Percentiles rank a stretch among this genome's conserved stretches.
phyloP scores from a whole-genome alignment of 2,888 invertebrate genomes.

The Endotricha flammealis region DNA sequence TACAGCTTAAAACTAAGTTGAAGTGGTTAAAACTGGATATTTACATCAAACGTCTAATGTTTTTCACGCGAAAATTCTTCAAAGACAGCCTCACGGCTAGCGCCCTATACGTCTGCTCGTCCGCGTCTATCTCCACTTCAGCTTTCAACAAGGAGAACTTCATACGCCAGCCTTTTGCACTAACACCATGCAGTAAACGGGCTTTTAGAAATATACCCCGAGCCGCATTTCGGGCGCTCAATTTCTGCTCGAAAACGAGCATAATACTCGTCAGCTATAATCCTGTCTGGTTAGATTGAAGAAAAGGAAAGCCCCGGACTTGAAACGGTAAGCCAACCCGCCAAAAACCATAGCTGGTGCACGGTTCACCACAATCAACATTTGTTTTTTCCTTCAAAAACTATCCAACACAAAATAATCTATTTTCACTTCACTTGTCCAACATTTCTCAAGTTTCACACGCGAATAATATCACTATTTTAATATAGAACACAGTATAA shows the following conservation, averaged over 20 bases:
- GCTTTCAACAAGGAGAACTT: constrained; percentile 61
- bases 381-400: constrained; percentile 42
- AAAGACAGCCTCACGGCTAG: constrained; percentile 57
- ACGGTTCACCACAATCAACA: constrained; percentile 58
- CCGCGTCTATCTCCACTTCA: constrained; percentile 68
- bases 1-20: neutral
- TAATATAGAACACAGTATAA: constrained; percentile 28
- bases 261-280: constrained; percentile 73
- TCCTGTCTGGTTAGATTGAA: constrained; percentile 71
- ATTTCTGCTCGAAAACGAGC: constrained; percentile 74
- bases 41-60: constrained; percentile 55
- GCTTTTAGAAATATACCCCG: constrained; percentile 61
- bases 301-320: constrained; percentile 67
- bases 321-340: constrained; percentile 49
- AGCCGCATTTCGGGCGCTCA: constrained; percentile 57
- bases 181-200: constrained; percentile 60
- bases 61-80: constrained; percentile 59
- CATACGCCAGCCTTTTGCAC: constrained; percentile 68
- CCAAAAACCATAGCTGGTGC: constrained; percentile 68
- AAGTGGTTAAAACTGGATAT: constrained; percentile 39
- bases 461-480: neutral
- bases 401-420: constrained; percentile 25
- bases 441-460: constrained; percentile 43
- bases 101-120: constrained; percentile 55
- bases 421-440: constrained; percentile 55